Evolutionary conservation across 2,888 invertebrate species (phyloP), one percentile per base, ranked within the genome.

Genomic region (Ichneumon xanthorius): DNA sequence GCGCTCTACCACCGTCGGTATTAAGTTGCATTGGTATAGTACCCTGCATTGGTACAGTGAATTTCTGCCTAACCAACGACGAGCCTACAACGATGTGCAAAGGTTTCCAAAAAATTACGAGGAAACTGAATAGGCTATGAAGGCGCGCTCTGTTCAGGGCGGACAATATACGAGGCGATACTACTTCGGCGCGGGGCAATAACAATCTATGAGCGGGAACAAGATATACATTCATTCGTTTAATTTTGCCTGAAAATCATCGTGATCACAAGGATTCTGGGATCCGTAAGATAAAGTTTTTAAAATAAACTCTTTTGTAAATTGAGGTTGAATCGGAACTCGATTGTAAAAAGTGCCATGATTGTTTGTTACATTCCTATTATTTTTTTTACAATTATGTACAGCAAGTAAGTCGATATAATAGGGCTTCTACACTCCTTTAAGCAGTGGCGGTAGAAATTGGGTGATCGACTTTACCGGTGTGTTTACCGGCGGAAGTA

Each of bases 401-500:
- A 4, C 14, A 16, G 26, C 30, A 30, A 61, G 4, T 11, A 33
- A 9, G 33, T 63, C 75, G 48, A 63, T 48, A 75, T 63, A 19
- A 26, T 33, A 33, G 63, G 48, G 14, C 30, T 50, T 7, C 14
- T 6, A 48, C 55, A 50, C 7, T 19, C 9, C n/a, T 5, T 37
- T 72, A 40, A 6, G 11, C 37, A 26, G 22, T 4, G n/a, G 6
- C 30, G 14, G n/a, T 4, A 30, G 14, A 63, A 26, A 30, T 19
- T 26, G 5, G 9, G 14, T 33, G 48, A 53, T 50, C 37, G 16
- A 53, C 37, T 16, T 37, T 19, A 61, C 61, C 40, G 26, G n/a
- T 45, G 45, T 26, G 7, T 58, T 65, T 65, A 76, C 53, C 67
- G 7, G 50, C 76, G 22, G 40, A 14, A 3, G 65, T 19, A 53